A percentile compares a stretch with the other conserved stretches of the same genome.
phyloP scores from a whole-genome alignment of 2,888 invertebrate genomes.

The Drosophila robusta region DNA sequence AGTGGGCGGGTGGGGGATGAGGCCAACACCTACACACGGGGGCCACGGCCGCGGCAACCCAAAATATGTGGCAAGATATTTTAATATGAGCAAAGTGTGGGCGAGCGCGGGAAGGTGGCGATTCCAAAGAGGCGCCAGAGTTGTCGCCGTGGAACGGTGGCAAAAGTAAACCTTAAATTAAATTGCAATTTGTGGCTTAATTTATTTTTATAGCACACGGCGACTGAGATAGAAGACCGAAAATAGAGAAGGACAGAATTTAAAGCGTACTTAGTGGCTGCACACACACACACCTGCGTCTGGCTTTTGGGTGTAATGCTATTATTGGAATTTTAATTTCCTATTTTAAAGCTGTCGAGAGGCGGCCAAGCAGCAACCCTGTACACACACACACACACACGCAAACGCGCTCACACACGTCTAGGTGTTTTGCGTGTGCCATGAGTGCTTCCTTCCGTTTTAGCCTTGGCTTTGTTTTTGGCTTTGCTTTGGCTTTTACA shows the following conservation, averaged over 20 bases:
- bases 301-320: slow-evolving; percentile 49
- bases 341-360: slow-evolving; percentile 70
- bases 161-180: slow-evolving; percentile 76
- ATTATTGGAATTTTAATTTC: slow-evolving; percentile 80
- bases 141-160: slow-evolving; percentile 26
- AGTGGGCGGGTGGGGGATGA: background rate
- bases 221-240: slow-evolving; percentile 42
- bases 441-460: slow-evolving; percentile 65
- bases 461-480: slow-evolving; percentile 32
- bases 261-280: slow-evolving; percentile 68
- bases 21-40: slow-evolving; percentile 50
- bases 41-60: slow-evolving; percentile 38
- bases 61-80: slow-evolving; percentile 79
- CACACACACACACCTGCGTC: slow-evolving; percentile 28
- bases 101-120: background rate
- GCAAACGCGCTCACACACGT: slow-evolving; percentile 20
- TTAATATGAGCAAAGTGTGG: slow-evolving; percentile 65
- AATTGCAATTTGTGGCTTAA: slow-evolving; percentile 79
- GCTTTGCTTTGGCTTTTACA: slow-evolving; percentile 50
- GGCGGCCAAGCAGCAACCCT: slow-evolving; percentile 27
- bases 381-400: slow-evolving; percentile 5
- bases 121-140: slow-evolving; percentile 13
- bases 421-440: slow-evolving; percentile 18
- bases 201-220: slow-evolving; percentile 72
- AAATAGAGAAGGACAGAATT: slow-evolving; percentile 36